These are phyloP conservation scores for Carterocephalus palaemon DNA, from an alignment of 2,888 invertebrate genomes.

Conservation along the genomic window DNA sequence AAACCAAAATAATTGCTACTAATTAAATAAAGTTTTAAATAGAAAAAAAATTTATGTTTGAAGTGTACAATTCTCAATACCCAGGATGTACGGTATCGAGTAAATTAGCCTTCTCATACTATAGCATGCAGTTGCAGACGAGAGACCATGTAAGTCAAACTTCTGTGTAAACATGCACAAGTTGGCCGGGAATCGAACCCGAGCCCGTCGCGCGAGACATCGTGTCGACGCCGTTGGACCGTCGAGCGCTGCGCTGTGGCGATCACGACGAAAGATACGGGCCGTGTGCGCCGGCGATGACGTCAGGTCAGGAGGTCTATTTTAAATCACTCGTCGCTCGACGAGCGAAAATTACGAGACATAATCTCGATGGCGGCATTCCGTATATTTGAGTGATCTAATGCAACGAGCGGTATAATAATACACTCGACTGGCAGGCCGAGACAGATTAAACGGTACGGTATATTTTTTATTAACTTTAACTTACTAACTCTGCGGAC, in stretches of 20 bases:
- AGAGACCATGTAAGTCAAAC: slow-evolving; percentile 41
- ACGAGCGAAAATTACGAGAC: no score
- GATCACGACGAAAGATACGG: not conserved
- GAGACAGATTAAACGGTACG: no score
- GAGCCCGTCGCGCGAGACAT: not conserved
- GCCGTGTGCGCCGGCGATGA: not conserved
- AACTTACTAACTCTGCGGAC: no score
- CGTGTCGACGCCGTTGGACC: slow-evolving; percentile 13
- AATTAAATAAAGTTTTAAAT: no score
- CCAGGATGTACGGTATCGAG: slow-evolving; percentile 33
- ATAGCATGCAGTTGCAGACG: slow-evolving; percentile 67
- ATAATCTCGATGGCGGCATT: no score
- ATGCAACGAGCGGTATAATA: no score
- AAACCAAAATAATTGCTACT: no score
- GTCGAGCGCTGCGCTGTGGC: slow-evolving; percentile 1
- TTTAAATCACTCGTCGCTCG: no score
- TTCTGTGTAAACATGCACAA: slow-evolving; percentile 44
- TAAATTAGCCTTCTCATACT: slow-evolving; percentile 52
- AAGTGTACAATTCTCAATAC: slow-evolving; percentile 62
- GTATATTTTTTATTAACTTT: no score
- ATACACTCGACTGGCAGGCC: no score
- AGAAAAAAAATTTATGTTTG: slow-evolving; percentile 49
- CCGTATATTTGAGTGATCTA: no score
- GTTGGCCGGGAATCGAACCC: slow-evolving; percentile 5
- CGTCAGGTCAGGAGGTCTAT: no score